Percentiles rank a stretch among this genome's conserved stretches.
Conservation (phyloP, 1,140 invertebrate species). For the Andricus grossulariae region DNA sequence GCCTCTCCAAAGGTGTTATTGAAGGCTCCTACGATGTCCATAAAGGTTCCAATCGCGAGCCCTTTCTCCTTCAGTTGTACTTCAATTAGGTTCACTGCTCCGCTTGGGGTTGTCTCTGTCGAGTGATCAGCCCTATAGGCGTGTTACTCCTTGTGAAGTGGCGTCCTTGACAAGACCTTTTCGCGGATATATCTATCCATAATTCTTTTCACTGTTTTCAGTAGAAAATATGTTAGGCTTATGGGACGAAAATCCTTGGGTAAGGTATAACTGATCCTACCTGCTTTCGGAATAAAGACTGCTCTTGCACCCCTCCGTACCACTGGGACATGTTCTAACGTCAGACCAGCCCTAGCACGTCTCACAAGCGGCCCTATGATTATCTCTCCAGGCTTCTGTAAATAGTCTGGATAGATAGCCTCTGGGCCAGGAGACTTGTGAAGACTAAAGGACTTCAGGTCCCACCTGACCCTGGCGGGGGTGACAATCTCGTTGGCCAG, state of each 20-base stretch:
- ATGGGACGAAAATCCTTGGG: conserved; percentile 40
- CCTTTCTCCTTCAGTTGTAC: background rate
- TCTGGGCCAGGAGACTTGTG: too few relatives aligned
- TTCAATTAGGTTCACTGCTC: background rate
- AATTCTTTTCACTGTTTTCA: too few relatives aligned
- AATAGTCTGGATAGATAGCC: too few relatives aligned
- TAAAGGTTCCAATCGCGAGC: background rate
- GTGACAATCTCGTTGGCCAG: too few relatives aligned
- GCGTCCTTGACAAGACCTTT: background rate
- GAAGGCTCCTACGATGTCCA: conserved; percentile 29
- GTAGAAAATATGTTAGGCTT: background rate
- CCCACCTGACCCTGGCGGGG: too few relatives aligned
- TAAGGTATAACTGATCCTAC: conserved; percentile 11
- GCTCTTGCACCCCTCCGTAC: conserved; percentile 20
- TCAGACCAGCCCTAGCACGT: background rate
- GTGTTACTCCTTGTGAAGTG: background rate
- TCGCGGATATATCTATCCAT: conserved; percentile 14
- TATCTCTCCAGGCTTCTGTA: too few relatives aligned
- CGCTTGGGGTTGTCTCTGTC: background rate
- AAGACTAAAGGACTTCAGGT: too few relatives aligned
- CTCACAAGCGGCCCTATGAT: too few relatives aligned
- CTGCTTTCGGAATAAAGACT: conserved; percentile 42
- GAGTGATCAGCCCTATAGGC: conserved; percentile 8
- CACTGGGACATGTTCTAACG: background rate
- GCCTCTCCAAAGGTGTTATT: background rate